Evolutionary conservation across 2,113 vertebrate genomes (phyloP), one percentile per base, ranked within the genome.

Genomic region (Salvator merianae): DNA sequence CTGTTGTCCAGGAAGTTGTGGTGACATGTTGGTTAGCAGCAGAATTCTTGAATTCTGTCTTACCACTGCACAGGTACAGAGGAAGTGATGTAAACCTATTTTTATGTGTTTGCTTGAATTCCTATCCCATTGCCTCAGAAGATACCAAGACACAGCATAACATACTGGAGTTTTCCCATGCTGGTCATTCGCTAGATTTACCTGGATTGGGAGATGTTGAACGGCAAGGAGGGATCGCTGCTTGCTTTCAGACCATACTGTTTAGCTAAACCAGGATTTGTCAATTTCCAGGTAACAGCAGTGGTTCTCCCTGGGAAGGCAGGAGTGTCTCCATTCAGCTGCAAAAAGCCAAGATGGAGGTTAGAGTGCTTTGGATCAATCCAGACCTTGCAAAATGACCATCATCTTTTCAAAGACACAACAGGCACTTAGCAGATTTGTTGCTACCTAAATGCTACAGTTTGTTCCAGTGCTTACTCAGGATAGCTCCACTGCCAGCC

Each of bases 171-270:
- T 26, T 30, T 47, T 14, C 30, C 43, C 7, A 5, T 8, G 22
- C 47, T 77, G 62, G 3, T 77, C 16, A 43, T 40, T 69, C 28
- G 16, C 32, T 10, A 20, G 40, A 30, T 47, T 80, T 86, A 93
- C 93, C 88, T 89, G 84, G 92, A 89, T 3, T 91, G 84, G 77
- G 84, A 93, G 84, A 87, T 90, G 62, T 87, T 84, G 38, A 91
- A 38, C 2, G 70, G 0, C 5, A 91, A 91, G 79, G 53, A 43
- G 13, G 91, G 88, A 28, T 66, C 86, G 47, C 86, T 87, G 2
- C 65, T 88, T 0, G 81, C 69, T n/a, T 55, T 87, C 20, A 94
- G 73, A 2, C 76, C 36, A 0, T 94, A 89, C 28, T 90, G 87
- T 70, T 83, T 90, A 50, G 89, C 34, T 14, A 55, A 34, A 2